phyloP scores from a whole-genome alignment of 2,888 invertebrate species.

The Ferrisia virgata region DNA sequence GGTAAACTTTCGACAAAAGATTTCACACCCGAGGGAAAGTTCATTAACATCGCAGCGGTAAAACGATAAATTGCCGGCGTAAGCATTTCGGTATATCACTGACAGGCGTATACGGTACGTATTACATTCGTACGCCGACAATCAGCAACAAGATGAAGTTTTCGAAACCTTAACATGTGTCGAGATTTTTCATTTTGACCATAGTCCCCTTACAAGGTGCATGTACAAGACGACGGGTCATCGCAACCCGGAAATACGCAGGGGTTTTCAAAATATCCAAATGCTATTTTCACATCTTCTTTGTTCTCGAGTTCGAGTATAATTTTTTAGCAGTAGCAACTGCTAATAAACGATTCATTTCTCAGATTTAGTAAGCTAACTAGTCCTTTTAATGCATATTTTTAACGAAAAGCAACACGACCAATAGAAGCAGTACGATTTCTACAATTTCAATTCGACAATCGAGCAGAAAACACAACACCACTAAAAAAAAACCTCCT shows the following conservation, averaged over 20 bases:
- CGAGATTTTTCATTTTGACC: not conserved
- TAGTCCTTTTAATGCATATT: not conserved
- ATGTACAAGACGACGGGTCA: not conserved
- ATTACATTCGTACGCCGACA: not conserved
- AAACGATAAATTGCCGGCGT: not conserved
- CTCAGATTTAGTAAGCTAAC: not conserved
- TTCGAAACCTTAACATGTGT: not conserved
- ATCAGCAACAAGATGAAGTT: not conserved
- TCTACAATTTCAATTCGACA: no score
- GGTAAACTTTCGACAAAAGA: constrained; percentile 20
- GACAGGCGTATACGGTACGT: not conserved
- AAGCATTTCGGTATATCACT: not conserved
- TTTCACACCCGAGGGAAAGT: not conserved
- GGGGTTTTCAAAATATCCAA: not conserved
- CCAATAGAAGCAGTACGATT: no score
- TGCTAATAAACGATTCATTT: not conserved
- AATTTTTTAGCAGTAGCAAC: not conserved
- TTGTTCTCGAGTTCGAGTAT: not conserved
- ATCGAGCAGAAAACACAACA: no score
- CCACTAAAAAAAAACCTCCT: no score
- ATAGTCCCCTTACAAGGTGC: not conserved
- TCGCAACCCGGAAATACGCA: not conserved
- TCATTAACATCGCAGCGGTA: not conserved
- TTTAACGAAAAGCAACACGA: not conserved
- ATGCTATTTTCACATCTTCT: not conserved